Conservation (phyloP, 2,797 vertebrate species). For the Sebastes steindachneri region DNA sequence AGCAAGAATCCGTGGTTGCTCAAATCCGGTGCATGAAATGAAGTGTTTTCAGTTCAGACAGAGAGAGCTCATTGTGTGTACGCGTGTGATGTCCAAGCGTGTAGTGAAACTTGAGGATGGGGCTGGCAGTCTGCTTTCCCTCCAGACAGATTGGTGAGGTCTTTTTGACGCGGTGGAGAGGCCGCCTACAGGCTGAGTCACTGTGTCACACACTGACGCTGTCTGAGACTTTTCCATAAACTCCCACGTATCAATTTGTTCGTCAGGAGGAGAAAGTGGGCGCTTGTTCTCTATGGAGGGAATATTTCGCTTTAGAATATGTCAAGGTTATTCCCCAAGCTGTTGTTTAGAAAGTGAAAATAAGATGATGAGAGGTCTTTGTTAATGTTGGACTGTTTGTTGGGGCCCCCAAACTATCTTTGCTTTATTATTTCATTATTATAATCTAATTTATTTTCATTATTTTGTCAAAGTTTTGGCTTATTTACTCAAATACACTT, state of each 20-base stretch:
- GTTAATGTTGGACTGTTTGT: not conserved
- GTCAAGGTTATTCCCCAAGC: conserved; percentile 57
- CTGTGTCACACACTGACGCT: conserved; percentile 75
- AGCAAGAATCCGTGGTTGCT: conserved; percentile 69
- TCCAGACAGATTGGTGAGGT: conserved; percentile 72
- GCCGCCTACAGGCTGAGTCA: conserved; percentile 83
- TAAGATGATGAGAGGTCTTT: not conserved
- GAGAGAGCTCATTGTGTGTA: conserved; percentile 52
- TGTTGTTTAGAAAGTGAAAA: conserved; percentile 44
- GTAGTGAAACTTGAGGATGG: conserved; percentile 72
- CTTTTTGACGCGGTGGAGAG: conserved; percentile 72
- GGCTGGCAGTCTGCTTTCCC: conserved; percentile 71
- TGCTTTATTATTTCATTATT: not conserved
- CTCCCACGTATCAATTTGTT: conserved; percentile 72
- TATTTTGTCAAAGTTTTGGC: not conserved
- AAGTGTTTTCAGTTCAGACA: conserved; percentile 36
- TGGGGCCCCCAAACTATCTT: not conserved
- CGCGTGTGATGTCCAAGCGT: conserved; percentile 54
- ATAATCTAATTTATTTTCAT: not conserved
- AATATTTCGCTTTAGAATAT: conserved; percentile 55
- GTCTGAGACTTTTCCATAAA: conserved; percentile 76
- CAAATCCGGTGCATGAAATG: conserved; percentile 70
- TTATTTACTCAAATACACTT: not conserved
- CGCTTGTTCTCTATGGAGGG: conserved; percentile 54
- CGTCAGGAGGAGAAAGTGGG: conserved; percentile 67